Base-by-base conservation (phyloP, 2,888 invertebrate species). In the Onchidella celtica region DNA sequence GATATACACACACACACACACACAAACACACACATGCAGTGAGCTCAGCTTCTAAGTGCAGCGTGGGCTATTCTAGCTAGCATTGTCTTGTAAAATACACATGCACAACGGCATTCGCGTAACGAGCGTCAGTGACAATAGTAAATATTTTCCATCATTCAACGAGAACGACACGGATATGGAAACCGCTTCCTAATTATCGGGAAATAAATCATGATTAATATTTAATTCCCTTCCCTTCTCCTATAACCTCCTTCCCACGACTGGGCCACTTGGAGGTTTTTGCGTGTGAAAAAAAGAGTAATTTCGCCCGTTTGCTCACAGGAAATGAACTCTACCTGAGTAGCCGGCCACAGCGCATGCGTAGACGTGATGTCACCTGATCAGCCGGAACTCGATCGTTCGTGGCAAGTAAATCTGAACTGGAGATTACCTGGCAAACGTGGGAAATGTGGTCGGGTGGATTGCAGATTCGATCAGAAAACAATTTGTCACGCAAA, bases 361-460 rank as follows among this genome's bases (percentile, higher is more conserved):
- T 72, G 72, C 72, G 55, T 34, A 29, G 57, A n/a, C 29, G 32
- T 57, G 72, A 55, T 57, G n/a, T 72, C 72, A 72, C 72, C n/a
- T 57, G 72, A 72, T 72, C 57, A 72, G n/a, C 72, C 57, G 55
- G 72, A 72, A 72, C 57, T 57, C 32, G 55, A 57, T 72, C 55
- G 57, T 21, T 11, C 72, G 57, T 72, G 72, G 32, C 72, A 72
- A 57, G 72, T 72, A 72, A 72, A 57, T 55, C 55, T 72, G 57
- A 57, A 55, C 72, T 32, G 72, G 36, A 55, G 72, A 72, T 72
- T 57, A 72, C 29, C 9, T 9, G n/a, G 55, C 32, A 55, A 72
- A 72, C 72, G 72, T 72, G 72, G 57, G 72, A 72, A 72, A 72
- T 32, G 57, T 57, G n/a, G n/a, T 57, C 32, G 21, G n/a, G 34